Conservation (phyloP, 2,797 vertebrate genomes). For the Acridotheres tristis region DNA sequence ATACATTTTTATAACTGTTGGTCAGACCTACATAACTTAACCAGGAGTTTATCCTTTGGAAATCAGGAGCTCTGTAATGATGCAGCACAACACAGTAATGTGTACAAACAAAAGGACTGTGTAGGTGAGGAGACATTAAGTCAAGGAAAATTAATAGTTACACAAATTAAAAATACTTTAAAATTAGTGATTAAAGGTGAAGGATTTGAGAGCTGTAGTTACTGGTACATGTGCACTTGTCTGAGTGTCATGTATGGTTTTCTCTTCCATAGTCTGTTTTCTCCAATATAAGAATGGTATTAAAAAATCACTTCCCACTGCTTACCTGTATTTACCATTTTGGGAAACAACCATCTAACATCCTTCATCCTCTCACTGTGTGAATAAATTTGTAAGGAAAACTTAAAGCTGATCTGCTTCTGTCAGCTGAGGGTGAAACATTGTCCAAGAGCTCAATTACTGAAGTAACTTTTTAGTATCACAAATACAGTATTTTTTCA, state of each 20-base stretch:
- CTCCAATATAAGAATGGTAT: background rate
- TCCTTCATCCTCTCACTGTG: background rate
- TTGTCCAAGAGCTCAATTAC: background rate
- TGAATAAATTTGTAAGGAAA: background rate
- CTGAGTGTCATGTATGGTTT: background rate
- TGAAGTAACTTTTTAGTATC: background rate
- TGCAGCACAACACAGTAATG: background rate
- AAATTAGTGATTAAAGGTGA: background rate
- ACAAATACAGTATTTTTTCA: background rate
- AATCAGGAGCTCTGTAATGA: background rate
- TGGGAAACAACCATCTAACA: background rate
- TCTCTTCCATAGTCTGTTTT: background rate
- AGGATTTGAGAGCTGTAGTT: background rate
- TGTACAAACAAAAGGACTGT: background rate
- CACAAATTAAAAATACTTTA: background rate
- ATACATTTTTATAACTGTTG: background rate
- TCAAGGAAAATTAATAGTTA: background rate
- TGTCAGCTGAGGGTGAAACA: background rate
- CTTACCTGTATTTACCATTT: background rate
- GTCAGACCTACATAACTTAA: background rate
- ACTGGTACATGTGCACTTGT: background rate
- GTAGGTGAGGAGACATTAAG: background rate
- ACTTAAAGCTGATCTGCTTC: background rate
- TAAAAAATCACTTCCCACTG: background rate
- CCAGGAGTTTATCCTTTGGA: background rate